These are phyloP conservation scores for Thereva nobilitata DNA, from an alignment of 2,888 invertebrate species.

Conservation along the genomic window DNA sequence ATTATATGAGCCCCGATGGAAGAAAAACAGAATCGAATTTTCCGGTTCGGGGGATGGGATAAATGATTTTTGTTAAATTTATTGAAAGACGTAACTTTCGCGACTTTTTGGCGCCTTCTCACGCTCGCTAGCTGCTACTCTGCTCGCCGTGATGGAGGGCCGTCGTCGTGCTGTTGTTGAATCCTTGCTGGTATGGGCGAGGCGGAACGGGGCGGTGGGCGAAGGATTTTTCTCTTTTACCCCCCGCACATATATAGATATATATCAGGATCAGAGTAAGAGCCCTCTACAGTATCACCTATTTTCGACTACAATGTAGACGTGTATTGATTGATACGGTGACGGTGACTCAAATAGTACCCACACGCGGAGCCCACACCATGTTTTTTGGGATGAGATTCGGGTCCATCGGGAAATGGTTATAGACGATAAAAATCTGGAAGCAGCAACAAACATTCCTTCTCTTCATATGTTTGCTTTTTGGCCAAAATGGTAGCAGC, in stretches of 20 bases:
- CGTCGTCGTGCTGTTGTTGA: constrained; percentile 7
- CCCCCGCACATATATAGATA: neutral
- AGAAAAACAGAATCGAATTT: constrained; percentile 42
- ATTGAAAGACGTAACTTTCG: constrained; percentile 43
- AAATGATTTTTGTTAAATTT: constrained; percentile 44
- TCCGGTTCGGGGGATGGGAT: constrained; percentile 37
- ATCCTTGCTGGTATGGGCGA: too few relatives aligned
- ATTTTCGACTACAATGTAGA: constrained; percentile 28
- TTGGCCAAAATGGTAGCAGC: neutral
- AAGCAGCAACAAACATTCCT: constrained; percentile 8
- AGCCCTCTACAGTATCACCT: constrained; percentile 18
- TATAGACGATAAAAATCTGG: constrained; percentile 27
- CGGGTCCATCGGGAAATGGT: constrained; percentile 7
- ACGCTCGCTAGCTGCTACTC: constrained; percentile 15
- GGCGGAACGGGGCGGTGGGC: neutral
- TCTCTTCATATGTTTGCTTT: neutral
- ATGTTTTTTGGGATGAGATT: constrained; percentile 1
- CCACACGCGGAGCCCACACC: neutral
- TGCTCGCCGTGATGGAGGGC: too few relatives aligned
- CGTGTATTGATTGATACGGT: constrained; percentile 28
- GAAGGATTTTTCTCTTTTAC: neutral
- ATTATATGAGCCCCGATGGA: constrained; percentile 36
- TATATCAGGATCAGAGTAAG: neutral
- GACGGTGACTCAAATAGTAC: too few relatives aligned
- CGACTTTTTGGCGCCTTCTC: constrained; percentile 42